Conservation (phyloP, 2,797 vertebrate genomes). For the Silurus lanzhouensis region DNA sequence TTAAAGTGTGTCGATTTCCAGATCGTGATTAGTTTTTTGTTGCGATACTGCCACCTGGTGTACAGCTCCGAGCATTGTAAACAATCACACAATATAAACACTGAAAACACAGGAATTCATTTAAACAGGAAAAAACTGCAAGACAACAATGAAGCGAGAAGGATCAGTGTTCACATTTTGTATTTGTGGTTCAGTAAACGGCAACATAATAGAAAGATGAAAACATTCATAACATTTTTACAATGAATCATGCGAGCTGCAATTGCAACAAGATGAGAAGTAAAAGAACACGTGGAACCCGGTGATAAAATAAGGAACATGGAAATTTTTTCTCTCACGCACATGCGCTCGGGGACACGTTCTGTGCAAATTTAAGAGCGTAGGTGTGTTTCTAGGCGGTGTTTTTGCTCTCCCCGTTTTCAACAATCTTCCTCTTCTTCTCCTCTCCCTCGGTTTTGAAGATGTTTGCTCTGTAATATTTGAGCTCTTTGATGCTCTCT, state of each 20-base stretch:
- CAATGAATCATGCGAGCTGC: background rate
- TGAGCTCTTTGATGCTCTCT: slow-evolving; percentile 94
- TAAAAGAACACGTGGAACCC: background rate
- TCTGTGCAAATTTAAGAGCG: background rate
- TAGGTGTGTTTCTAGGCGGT: slow-evolving; percentile 18
- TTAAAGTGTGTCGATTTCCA: too few species aligned
- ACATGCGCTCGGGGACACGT: background rate
- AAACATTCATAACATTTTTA: background rate
- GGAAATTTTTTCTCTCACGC: background rate
- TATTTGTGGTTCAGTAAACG: background rate
- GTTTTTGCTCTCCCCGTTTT: slow-evolving; percentile 74
- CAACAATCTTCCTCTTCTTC: slow-evolving; percentile 79
- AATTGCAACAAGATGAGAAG: background rate
- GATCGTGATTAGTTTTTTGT: background rate
- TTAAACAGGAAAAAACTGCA: background rate
- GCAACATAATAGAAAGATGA: background rate
- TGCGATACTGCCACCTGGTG: slow-evolving; percentile 8
- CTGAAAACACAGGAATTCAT: background rate
- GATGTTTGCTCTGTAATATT: slow-evolving; percentile 87
- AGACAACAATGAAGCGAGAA: background rate
- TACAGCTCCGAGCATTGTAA: background rate
- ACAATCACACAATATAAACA: background rate
- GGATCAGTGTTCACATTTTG: background rate
- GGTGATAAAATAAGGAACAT: background rate
- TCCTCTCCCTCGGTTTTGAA: slow-evolving; percentile 82